Base-by-base conservation (phyloP, 2,113 vertebrate species). In the Puntigrus tetrazona region DNA sequence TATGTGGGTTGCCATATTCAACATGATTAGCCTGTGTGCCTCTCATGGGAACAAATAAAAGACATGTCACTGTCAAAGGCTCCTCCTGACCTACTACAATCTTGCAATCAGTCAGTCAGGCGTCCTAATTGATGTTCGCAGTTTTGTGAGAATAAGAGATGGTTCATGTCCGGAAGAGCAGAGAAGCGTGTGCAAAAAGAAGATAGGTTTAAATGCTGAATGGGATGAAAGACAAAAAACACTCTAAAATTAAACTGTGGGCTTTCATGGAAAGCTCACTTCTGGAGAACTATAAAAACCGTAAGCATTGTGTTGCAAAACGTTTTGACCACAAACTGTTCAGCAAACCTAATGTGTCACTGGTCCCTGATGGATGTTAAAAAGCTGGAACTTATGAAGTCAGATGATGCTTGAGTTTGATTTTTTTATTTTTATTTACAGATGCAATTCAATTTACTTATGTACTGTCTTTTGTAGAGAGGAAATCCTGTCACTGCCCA, bases 401-500 rank as follows among this genome's bases (percentile, higher is more conserved):
- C 16, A 70, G 20, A 65, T 67, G 8, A 67, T 52, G 25, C 27
- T 31, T 41, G 14, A 75, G 25, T 86, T 31, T 38, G 6, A 34
- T 1, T 63, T 41, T 25, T 47, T 52, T n/a, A n/a, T n/a, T 47
- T 22, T 34, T 25, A 27, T 41, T 7, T 45, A 50, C n/a, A 50
- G 75, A 82, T 38, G 31, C 18, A 7, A 80, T 80, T 80, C 16
- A 20, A 45, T 45, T 74, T 77, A 76, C 57, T 74, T 59, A 70
- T 85, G 81, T 50, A 83, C 67, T 84, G 61, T 86, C 72, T 87
- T 88, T 90, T 84, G 86, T 87, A 43, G 0, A 87, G 90, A 91
- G 94, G 93, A 95, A 96, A 94, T 93, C 92, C 88, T 89, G 90
- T 92, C 89, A 88, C 90, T 90, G 88, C 90, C 93, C 94, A 86